Conservation (phyloP, 2,888 invertebrate species). For the Aporophyla lueneburgensis region DNA sequence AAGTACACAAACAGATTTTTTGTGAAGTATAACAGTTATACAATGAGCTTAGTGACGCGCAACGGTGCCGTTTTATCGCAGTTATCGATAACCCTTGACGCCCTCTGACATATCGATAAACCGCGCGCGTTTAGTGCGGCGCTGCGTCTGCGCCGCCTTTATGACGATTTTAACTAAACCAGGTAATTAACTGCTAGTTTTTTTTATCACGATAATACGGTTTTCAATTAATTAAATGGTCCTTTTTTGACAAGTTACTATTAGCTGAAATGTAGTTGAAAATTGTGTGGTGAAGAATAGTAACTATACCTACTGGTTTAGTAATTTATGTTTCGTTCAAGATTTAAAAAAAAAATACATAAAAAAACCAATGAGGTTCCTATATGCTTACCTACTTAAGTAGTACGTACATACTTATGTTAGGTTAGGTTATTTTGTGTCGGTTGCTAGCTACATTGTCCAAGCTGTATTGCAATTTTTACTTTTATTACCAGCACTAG, state of each 20-base stretch:
- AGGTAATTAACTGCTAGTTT: slow-evolving; percentile 69
- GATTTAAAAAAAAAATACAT: neutral
- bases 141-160: slow-evolving; percentile 67
- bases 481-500: neutral
- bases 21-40: slow-evolving; percentile 59
- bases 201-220: slow-evolving; percentile 48
- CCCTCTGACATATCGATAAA: slow-evolving; percentile 81
- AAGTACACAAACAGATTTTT: slow-evolving; percentile 51
- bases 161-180: slow-evolving; percentile 67
- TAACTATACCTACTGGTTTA: neutral
- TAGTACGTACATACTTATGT: neutral
- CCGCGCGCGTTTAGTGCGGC: slow-evolving; percentile 71
- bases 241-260: slow-evolving; percentile 23
- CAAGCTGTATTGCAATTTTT: neutral
- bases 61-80: slow-evolving; percentile 74
- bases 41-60: slow-evolving; percentile 79
- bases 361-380: neutral
- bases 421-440: neutral
- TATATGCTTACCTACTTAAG: neutral
- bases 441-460: neutral
- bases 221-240: slow-evolving; percentile 41
- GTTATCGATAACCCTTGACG: slow-evolving; percentile 82
- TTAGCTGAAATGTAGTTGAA: slow-evolving; percentile 35
- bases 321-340: neutral
- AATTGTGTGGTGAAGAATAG: neutral